These are phyloP conservation scores for Parasteatoda lunata DNA, from an alignment of 2,888 invertebrate species.

Conservation along the genomic window DNA sequence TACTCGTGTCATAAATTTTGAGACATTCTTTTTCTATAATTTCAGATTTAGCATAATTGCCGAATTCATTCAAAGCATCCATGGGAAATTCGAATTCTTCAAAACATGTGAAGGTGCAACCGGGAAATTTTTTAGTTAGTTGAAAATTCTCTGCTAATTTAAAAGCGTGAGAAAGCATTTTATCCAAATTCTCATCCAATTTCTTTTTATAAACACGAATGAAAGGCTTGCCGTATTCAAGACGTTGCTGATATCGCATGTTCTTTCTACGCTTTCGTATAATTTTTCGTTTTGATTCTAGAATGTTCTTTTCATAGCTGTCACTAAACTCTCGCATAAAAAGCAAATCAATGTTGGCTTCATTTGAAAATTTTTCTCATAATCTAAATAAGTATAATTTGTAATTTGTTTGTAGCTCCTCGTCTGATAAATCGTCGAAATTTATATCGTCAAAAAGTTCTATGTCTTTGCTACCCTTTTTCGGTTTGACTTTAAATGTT, in stretches of 20 bases:
- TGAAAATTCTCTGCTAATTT: constrained; percentile 6
- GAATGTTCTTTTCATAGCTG: constrained; percentile 1
- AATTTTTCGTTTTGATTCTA: constrained; percentile 26
- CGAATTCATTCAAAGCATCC: constrained; percentile 4
- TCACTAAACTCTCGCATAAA: constrained; percentile 46
- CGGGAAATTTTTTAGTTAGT: constrained; percentile 24
- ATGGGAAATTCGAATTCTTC: constrained; percentile 18
- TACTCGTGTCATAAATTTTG: constrained; percentile 18
- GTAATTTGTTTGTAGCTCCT: constrained; percentile 52
- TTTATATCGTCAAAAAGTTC: constrained; percentile 45
- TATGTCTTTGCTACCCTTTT: neutral
- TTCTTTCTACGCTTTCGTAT: constrained; percentile 36
- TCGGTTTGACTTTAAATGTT: too few species aligned
- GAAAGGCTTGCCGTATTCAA: constrained; percentile 29
- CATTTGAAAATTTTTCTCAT: constrained; percentile 25
- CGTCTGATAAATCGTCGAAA: constrained; percentile 50
- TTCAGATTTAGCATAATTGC: constrained; percentile 7
- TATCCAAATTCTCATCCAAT: neutral
- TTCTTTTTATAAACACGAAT: constrained; percentile 39
- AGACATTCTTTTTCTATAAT: constrained; percentile 40
- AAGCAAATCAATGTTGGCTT: constrained; percentile 10
- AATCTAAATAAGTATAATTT: constrained; percentile 26
- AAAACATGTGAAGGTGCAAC: neutral
- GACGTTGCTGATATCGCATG: constrained; percentile 20
- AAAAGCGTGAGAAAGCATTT: neutral